phyloP scores from a whole-genome alignment of 2,113 vertebrate species.

The Astur gentilis region DNA sequence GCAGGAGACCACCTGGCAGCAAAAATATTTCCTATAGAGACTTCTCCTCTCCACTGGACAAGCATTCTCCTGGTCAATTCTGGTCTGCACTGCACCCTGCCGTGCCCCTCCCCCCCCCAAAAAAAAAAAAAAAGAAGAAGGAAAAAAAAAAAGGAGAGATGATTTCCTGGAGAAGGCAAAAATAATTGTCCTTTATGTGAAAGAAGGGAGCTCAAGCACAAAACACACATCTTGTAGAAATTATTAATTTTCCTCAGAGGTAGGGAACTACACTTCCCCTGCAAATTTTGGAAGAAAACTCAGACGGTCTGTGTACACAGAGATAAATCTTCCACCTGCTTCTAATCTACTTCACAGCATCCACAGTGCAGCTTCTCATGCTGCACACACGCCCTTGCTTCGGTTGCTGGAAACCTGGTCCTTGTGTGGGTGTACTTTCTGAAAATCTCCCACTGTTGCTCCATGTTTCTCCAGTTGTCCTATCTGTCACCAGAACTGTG shows the following conservation, averaged over 20 bases:
- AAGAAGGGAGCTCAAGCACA: neutral
- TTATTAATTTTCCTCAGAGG: neutral
- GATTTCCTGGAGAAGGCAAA: neutral
- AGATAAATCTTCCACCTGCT: neutral
- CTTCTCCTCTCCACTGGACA: neutral
- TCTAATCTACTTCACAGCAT: neutral
- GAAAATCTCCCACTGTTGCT: neutral
- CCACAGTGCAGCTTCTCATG: neutral
- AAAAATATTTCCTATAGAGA: neutral
- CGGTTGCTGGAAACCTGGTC: neutral
- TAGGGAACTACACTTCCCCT: neutral
- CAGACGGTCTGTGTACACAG: neutral
- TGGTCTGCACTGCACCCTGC: neutral
- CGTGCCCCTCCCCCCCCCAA: too few species aligned
- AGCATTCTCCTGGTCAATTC: neutral
- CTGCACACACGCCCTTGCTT: neutral
- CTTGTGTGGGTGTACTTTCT: neutral
- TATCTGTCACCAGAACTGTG: neutral
- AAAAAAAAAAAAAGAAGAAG: too few species aligned
- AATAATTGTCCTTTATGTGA: neutral
- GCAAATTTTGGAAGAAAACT: neutral
- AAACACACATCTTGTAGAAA: neutral
- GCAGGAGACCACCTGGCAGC: neutral
- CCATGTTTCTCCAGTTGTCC: neutral
- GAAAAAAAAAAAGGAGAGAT: accelerated